These are phyloP conservation scores for Girardinus metallicus DNA, from an alignment of 2,797 vertebrate genomes.

Conservation along the genomic window DNA sequence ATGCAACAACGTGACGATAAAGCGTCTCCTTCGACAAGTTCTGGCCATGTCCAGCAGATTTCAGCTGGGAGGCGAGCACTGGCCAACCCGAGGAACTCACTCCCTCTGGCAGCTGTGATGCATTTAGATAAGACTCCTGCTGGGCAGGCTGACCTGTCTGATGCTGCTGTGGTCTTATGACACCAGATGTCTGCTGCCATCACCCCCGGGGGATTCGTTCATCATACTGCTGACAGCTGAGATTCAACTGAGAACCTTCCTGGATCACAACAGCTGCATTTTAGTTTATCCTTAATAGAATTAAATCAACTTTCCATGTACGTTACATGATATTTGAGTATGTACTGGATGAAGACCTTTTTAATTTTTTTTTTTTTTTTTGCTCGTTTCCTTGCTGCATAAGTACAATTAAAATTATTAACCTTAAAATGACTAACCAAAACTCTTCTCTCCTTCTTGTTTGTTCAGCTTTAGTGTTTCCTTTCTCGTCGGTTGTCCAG, in stretches of 20 bases:
- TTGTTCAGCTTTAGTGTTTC: not conserved
- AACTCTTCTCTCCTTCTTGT: not conserved
- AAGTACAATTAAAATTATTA: not conserved
- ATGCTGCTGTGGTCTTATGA: conserved; percentile 4
- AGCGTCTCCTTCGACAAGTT: conserved; percentile 1
- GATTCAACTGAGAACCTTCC: not conserved
- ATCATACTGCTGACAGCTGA: conserved; percentile 6
- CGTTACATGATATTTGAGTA: not conserved
- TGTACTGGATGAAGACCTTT: not conserved
- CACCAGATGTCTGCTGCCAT: conserved; percentile 9
- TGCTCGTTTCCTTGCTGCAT: not conserved
- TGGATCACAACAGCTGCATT: not conserved
- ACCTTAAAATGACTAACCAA: not conserved
- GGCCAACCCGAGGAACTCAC: conserved; percentile 18
- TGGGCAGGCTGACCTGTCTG: conserved; percentile 6
- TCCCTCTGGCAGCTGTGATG: conserved; percentile 7
- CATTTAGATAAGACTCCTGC: conserved; percentile 20
- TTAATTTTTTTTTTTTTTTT: not conserved
- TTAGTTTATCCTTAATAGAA: not conserved
- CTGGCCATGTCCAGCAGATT: conserved; percentile 26
- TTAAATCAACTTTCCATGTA: not conserved
- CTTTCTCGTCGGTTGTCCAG: not conserved
- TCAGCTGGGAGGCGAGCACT: conserved; percentile 9
- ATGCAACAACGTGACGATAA: not conserved
- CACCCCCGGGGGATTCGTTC: not conserved